Evolutionary conservation across 1,140 invertebrate species (phyloP).

Genomic region (Brachionus koreanus): DNA sequence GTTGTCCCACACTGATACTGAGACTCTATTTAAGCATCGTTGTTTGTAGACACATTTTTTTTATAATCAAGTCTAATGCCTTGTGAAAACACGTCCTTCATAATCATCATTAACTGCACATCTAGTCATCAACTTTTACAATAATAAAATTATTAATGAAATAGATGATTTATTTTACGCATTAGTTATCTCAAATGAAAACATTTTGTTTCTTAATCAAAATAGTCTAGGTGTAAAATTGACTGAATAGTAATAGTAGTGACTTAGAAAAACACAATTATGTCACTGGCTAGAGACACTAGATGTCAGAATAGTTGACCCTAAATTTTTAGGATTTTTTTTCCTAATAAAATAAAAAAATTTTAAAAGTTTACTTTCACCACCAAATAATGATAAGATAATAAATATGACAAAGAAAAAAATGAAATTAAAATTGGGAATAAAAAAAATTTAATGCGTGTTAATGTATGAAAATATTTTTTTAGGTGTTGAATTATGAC

Average conservation of each 20-base stretch:
- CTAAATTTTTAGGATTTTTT: no score
- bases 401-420: not conserved
- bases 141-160: not conserved
- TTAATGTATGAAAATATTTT: not conserved
- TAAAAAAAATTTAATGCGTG: not conserved
- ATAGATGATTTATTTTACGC: not conserved
- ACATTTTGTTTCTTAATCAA: slow-evolving; percentile 22
- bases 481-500: slow-evolving; percentile 10
- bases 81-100: not conserved
- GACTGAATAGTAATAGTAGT: not conserved
- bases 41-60: not conserved
- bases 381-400: no score
- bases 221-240: not conserved
- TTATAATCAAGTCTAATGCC: not conserved
- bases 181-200: slow-evolving; percentile 33
- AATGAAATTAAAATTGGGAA: not conserved
- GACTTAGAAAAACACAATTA: not conserved
- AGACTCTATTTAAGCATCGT: not conserved
- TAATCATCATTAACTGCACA: not conserved
- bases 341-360: no score
- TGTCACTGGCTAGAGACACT: no score
- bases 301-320: no score
- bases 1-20: not conserved
- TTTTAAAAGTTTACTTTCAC: not conserved
- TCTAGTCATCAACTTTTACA: not conserved